Base-by-base conservation (phyloP, 2,797 vertebrate genomes). In the Rhinophrynus dorsalis region DNA sequence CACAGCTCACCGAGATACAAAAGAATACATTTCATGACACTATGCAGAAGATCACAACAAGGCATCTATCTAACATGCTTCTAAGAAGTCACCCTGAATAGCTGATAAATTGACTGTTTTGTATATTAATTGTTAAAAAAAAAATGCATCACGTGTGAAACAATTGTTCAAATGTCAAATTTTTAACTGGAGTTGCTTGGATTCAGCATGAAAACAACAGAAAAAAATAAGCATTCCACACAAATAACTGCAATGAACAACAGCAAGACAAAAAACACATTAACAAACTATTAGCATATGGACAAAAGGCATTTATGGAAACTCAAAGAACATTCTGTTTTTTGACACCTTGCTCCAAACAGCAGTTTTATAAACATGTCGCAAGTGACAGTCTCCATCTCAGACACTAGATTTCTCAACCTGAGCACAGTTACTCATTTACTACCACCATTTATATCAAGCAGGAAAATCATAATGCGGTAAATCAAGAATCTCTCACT, bases 401-500 rank as follows among this genome's bases (percentile, higher is more conserved):
- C 59, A 26, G 45, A 67, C 73, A 75, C 60, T 74, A 74, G 65
- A 80, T 77, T 77, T 78, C 76, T 75, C 68, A 71, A 65, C 76
- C 71, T 65, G 62, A 57, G 32, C 38, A 74, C 44, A 74, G 65
- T 33, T 58, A 61, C 20, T 58, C 51, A 77, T 76, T 78, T 47
- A 63, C 12, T 29, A 55, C 77, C 75, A 67, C 56, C 55, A 69
- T 47, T 65, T 73, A 77, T 55, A 76, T 56, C 81, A 75, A n/a
- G 79, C 80, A 64, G 15, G 1, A 32, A 78, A 80, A 77, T 77
- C 78, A 79, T 73, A 57, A 68, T 57, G 67, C 68, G 52, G 77
- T 74, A 80, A 77, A 81, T 58, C 32, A 76, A 78, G 71, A 76
- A 74, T 42, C 78, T 80, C 84, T 88, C 81, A 82, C 81, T 78